Evolutionary conservation across 2,113 vertebrate genomes (phyloP), one percentile per base, ranked within the genome.

Genomic region (Struthio camelus): DNA sequence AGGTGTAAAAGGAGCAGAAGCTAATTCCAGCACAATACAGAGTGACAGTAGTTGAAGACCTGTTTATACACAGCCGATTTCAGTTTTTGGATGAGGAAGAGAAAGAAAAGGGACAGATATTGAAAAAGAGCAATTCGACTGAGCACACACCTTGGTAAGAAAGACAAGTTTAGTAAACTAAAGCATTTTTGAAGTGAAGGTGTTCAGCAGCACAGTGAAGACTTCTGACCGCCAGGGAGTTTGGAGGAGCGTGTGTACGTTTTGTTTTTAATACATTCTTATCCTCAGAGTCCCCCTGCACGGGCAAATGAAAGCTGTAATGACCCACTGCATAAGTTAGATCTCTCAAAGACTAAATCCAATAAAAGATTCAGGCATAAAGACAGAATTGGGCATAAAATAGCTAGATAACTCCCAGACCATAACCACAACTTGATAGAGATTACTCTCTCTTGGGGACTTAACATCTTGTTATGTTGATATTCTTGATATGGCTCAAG

Each of bases 261-360:
- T 38, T 64, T 61, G 51, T 42, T 94, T 91, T 88, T 64, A 62
- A 75, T 56, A 51, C 72, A 54, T 93, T 90, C 69, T 27, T 84
- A 65, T 86, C 83, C 83, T 80, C 65, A 75, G 62, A 70, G 77
- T 11, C 42, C 17, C 61, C 81, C 69, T 27, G 56, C 14, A 72
- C 3, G 11, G 65, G 56, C 51, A 93, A 90, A 79, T 46, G 76
- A 85, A 96, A 93, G 58, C 65, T 81, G 32, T 79, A 95, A 90
- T 65, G 80, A 93, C 88, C 89, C 66, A n/a, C 30, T 69, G 83
- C 83, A 93, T 92, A 84, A 92, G 96, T 89, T 89, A 93, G 78
- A 76, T 9, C 61, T 78, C 90, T 65, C 48, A 67, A 86, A 97
- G 83, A 85, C 0, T 0, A 62, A 80, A 83, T 38, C 87, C 65